A percentile compares a stretch with the other conserved stretches of the same genome.
These are phyloP conservation scores for Heteromyza rotundicornis DNA, from an alignment of 2,888 invertebrate species.

Conservation along the genomic window DNA sequence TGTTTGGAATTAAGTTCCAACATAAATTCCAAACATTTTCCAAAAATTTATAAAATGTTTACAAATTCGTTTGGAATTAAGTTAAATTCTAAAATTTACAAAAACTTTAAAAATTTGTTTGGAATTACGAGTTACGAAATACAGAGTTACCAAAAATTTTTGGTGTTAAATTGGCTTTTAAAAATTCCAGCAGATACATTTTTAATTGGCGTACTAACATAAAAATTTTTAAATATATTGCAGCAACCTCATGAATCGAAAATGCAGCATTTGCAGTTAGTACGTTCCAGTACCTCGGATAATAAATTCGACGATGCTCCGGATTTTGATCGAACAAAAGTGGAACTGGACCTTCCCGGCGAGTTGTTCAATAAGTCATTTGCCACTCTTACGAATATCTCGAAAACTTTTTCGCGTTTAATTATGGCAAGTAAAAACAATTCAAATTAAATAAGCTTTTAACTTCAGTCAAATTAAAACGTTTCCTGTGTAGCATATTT, in stretches of 20 bases:
- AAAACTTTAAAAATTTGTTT: too few species aligned
- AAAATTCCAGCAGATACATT: not conserved
- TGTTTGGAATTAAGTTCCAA: too few species aligned
- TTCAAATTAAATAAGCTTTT: not conserved
- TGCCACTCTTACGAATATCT: constrained; percentile 67
- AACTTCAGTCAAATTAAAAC: not conserved
- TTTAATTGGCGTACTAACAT: not conserved
- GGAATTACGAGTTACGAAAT: too few species aligned
- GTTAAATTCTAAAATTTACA: too few species aligned
- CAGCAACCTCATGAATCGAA: not conserved
- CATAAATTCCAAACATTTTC: too few species aligned
- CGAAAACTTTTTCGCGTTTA: constrained; percentile 66
- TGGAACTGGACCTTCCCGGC: constrained; percentile 68
- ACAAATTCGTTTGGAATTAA: too few species aligned
- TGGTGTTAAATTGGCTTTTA: not conserved
- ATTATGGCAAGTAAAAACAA: constrained; percentile 66
- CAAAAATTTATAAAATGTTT: too few species aligned
- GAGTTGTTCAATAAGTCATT: constrained; percentile 68
- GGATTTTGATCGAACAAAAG: constrained; percentile 64
- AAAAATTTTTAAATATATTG: too few species aligned
- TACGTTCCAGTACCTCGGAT: constrained; percentile 41
- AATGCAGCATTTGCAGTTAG: constrained; percentile 12
- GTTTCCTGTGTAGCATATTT: too few species aligned
- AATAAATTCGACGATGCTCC: constrained; percentile 63
- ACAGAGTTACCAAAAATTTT: too few species aligned